Percentiles rank a stretch among this genome's conserved stretches.
phyloP scores from a whole-genome alignment of 2,888 invertebrate species.

The Lordiphosa fenestrarum region DNA sequence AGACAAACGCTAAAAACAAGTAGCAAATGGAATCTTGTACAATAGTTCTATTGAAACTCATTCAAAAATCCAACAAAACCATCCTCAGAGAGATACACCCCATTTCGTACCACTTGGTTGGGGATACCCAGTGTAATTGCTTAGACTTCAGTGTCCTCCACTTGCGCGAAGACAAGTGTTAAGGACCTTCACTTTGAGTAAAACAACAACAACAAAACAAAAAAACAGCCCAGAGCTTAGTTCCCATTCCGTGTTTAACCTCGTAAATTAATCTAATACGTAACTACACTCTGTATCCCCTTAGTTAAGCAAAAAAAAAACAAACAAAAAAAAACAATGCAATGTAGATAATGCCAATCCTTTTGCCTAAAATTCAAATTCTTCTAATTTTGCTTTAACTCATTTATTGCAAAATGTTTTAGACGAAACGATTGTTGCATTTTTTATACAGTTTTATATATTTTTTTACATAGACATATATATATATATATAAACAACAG shows the following conservation, averaged over 20 bases:
- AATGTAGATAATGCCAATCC: conserved; percentile 76
- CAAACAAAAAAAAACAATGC: conserved; percentile 28
- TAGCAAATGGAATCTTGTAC: conserved; percentile 77
- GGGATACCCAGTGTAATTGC: conserved; percentile 80
- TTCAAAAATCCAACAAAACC: conserved; percentile 30
- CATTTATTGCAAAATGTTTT: conserved; percentile 62
- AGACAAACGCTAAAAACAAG: conserved; percentile 56
- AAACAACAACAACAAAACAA: conserved; percentile 12
- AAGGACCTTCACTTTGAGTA: conserved; percentile 32
- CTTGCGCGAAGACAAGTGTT: conserved; percentile 63
- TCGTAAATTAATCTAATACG: conserved; percentile 34
- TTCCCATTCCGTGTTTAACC: conserved; percentile 13
- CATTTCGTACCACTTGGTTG: conserved; percentile 64
- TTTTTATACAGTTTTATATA: conserved; percentile 54
- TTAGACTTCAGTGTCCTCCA: conserved; percentile 66
- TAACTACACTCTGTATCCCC: conserved; percentile 80
- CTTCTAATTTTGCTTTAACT: conserved; percentile 48
- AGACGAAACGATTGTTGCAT: conserved; percentile 78
- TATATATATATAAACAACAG: conserved; percentile 31
- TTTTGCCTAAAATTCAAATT: conserved; percentile 77
- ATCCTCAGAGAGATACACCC: conserved; percentile 68
- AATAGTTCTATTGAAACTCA: conserved; percentile 68
- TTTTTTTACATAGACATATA: conserved; percentile 27
- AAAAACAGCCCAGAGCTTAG: conserved; percentile 14
- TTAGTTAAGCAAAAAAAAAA: conserved; percentile 63